Evolutionary conservation across 2,888 invertebrate species (phyloP), one percentile per base, ranked within the genome.

Genomic region (Apantesis nais): DNA sequence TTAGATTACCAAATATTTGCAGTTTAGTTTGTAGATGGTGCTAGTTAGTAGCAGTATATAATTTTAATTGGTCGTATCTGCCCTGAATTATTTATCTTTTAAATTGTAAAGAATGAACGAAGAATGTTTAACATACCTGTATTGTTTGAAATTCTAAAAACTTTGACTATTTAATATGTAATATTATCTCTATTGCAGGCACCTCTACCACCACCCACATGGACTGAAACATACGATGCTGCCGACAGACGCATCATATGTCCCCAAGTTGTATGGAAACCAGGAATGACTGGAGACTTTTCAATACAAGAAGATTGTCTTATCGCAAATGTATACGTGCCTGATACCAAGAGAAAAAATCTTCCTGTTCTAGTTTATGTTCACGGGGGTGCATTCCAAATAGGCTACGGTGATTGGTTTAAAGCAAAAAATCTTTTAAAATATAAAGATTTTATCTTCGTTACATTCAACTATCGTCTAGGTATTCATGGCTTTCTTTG

Each of bases 251-350:
- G 71, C 5, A 81, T 88, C 16, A 67, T 85, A 31, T 89, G 89
- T 58, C 81, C 81, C 7, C 88, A 88, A 79, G 7, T 48, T 4
- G 19, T 48, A 48, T 7, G n/a, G 31, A 34, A 19, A 2, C 9
- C n/a, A 52, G 12, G n/a, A 14, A 11, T 66, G 55, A 37, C 48
- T 48, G 48, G 19, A 22, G 22, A 67, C 14, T 14, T 69, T 14
- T 41, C 55, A 1, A 66, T 66, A 37, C 68, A 78, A 62, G 92
- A 92, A 76, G 86, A 92, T 67, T 93, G 92, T 73, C 85, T 93
- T 0, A 77, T 89, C 12, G 83, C 90, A 4, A 92, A 88, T 74
- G 82, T 93, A 5, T 92, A 83, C 64, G 34, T 34, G 34, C 34
- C 34, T 34, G 34, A 34, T 34, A 34, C 34, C 34, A 34, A 5